Conservation (phyloP, 2,797 vertebrate genomes). For the Gobionotothen gibberifrons region DNA sequence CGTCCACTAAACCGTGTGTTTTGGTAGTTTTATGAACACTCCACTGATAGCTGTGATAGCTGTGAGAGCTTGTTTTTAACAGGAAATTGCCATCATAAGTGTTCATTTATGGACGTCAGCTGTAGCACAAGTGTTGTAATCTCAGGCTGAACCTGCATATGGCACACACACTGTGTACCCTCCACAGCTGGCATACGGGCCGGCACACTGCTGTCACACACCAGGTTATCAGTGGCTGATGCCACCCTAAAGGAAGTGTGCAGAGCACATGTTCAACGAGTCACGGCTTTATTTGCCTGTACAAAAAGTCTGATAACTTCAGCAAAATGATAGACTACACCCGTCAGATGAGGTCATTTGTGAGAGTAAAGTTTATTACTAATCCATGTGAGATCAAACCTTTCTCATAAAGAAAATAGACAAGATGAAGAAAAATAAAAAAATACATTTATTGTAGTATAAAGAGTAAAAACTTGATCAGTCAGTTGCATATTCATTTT, state of each 20-base stretch:
- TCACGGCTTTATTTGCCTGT: constrained; percentile 64
- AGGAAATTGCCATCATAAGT: constrained; percentile 53
- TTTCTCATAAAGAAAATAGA: neutral
- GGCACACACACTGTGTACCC: constrained; percentile 49
- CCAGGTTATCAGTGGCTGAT: constrained; percentile 66
- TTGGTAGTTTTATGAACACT: constrained; percentile 21
- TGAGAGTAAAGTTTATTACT: neutral
- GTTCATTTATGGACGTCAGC: constrained; percentile 65
- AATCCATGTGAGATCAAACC: neutral
- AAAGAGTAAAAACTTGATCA: neutral
- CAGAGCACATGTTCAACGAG: constrained; percentile 76
- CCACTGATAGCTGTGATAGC: constrained; percentile 1
- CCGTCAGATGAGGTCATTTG: neutral
- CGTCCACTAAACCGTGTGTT: constrained; percentile 21
- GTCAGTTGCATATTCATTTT: neutral
- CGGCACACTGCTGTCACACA: constrained; percentile 56
- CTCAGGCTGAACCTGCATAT: constrained; percentile 51
- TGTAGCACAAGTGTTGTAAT: constrained; percentile 61
- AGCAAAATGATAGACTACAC: constrained; percentile 29
- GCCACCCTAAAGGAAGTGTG: constrained; percentile 58
- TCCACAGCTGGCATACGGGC: constrained; percentile 74
- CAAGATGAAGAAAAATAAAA: neutral
- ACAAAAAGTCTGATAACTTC: constrained; percentile 64
- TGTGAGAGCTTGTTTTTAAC: neutral
- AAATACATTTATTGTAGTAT: neutral